Conservation (phyloP, 2,888 invertebrate species). For the Drosophila atroscutellata region DNA sequence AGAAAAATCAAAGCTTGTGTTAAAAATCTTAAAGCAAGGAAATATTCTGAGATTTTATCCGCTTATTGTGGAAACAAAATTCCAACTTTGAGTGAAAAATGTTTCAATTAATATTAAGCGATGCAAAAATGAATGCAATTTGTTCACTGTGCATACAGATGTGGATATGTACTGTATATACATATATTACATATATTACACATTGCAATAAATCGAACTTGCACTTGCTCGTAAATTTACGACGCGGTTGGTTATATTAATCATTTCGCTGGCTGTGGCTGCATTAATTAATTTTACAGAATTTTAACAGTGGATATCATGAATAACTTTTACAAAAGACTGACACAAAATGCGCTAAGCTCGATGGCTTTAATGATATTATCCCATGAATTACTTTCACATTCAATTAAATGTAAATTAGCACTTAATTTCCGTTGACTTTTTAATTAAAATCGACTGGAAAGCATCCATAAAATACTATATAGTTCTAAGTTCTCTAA, state of each 20-base stretch:
- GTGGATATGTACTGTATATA: not conserved
- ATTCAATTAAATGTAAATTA: not conserved
- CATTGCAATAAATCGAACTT: not conserved
- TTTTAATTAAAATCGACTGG: not conserved
- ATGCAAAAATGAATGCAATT: not conserved
- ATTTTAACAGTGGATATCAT: slow-evolving; percentile 7
- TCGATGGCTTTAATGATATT: not conserved
- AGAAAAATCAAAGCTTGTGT: not conserved
- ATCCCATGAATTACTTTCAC: not conserved
- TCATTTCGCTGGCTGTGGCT: slow-evolving; percentile 26
- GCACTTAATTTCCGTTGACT: not conserved
- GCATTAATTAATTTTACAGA: not conserved
- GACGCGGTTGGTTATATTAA: slow-evolving; percentile 26
- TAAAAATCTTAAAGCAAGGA: not conserved
- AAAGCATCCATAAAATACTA: not conserved
- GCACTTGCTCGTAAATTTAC: slow-evolving; percentile 8
- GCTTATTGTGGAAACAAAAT: not conserved
- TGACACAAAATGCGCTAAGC: slow-evolving; percentile 6
- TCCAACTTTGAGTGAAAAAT: not conserved
- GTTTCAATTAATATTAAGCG: not conserved
- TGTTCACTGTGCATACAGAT: not conserved
- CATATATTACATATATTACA: not conserved
- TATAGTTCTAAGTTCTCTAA: not conserved
- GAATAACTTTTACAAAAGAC: slow-evolving; percentile 31
- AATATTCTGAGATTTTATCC: not conserved